Base-by-base conservation (phyloP, 1,140 invertebrate genomes). In the Solenopsis fugax region DNA sequence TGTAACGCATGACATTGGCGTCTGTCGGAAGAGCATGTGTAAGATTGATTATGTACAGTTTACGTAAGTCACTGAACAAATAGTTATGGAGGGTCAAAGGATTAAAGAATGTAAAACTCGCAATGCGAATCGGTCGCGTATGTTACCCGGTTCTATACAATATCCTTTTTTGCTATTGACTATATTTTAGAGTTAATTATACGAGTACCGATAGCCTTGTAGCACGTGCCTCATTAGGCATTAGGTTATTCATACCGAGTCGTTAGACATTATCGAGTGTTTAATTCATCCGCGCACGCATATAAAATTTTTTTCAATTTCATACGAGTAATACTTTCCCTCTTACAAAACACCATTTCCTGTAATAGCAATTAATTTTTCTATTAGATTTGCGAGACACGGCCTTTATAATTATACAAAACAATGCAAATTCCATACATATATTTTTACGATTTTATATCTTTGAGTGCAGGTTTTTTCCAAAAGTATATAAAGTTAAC, bases 151-250 rank as follows among this genome's bases (percentile, higher is more conserved):
- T 5, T 41, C 13, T 75, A 12, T 41, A 60, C 1, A 75, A 29
- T 41, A 58, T 6, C 0, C n/a, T 21, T 50, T 62, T 78, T 78
- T 50, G 18, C 24, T 4, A 1, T 65, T 2, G 41, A 65, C 41
- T 78, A 48, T 37, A 78, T 65, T 65, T 65, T 65, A 65, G 9
- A 65, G 45, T 78, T 65, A 45, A 69, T 69, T 60, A 76, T 76
- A 52, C 21, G 45, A 69, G 12, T 71, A 56, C 13, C 37, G 9
- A 9, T 41, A 60, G 16, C 54, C 54, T 60, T 76, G 73, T 58
- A 58, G 34, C 34, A 1, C 72, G 16, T 60, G 37, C 37, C 1
- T 76, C 16, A 10, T 60, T 76, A 76, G 16, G 12, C 24, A 18
- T 73, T n/a, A 54, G 9, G 50, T 58, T 24, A 76, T n/a, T 60